phyloP scores from a whole-genome alignment of 2,797 vertebrate genomes.

The Philypnodon macrostomus region DNA sequence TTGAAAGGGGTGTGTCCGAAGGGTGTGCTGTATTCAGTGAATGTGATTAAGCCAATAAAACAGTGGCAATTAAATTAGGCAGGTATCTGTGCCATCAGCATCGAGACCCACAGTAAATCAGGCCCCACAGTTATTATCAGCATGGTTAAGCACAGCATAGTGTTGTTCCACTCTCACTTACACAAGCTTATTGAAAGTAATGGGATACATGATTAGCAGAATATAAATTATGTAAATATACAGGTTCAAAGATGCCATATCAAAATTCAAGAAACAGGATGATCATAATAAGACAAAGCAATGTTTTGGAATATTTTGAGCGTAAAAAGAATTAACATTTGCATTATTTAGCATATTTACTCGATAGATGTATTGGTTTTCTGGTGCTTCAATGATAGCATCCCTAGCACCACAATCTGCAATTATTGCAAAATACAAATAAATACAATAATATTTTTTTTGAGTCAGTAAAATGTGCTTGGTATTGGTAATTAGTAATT shows the following conservation, averaged over 20 bases:
- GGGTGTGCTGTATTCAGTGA: conserved; percentile 44
- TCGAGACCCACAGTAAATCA: conserved; percentile 55
- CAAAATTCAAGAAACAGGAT: not conserved
- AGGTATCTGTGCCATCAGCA: conserved; percentile 61
- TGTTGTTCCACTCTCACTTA: conserved; percentile 24
- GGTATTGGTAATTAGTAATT: no score
- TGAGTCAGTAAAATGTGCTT: no score
- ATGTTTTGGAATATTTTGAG: not conserved
- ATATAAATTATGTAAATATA: conserved; percentile 34
- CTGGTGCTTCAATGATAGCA: no score
- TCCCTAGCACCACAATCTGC: no score
- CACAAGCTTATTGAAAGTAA: conserved; percentile 41
- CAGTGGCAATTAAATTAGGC: conserved; percentile 63
- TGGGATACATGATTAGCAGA: conserved; percentile 40
- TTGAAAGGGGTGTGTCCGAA: not conserved
- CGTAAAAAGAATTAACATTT: no score
- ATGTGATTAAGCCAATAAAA: conserved; percentile 64
- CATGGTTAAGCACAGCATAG: conserved; percentile 59
- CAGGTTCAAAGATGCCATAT: conserved; percentile 3
- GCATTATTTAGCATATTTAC: no score
- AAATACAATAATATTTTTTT: no score
- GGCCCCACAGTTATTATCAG: conserved; percentile 57
- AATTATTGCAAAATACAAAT: no score
- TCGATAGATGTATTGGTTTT: no score
- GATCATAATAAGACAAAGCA: not conserved